Evolutionary conservation across 1,140 invertebrate genomes (phyloP).

Genomic region (Pomacea maculata): DNA sequence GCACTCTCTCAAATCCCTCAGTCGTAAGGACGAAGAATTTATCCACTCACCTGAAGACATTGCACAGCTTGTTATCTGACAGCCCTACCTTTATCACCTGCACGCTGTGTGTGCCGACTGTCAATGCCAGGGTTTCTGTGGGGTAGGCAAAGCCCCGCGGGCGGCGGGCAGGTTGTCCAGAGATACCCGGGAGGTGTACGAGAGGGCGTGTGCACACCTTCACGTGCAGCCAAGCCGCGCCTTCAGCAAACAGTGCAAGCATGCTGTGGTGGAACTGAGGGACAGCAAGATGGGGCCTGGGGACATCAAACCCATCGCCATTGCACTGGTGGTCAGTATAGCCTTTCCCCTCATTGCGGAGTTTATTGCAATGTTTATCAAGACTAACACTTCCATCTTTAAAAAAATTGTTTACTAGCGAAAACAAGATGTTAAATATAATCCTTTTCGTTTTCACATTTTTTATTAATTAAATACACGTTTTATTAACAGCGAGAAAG

Average conservation of each 20-base stretch:
- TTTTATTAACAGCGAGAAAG: conserved; percentile 39
- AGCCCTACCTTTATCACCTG: too few relatives aligned
- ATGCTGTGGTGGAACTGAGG: conserved; percentile 27
- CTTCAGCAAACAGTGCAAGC: conserved; percentile 37
- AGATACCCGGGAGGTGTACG: conserved; percentile 16
- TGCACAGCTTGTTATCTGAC: too few relatives aligned
- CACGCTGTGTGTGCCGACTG: too few relatives aligned
- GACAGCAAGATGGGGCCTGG: conserved; percentile 25
- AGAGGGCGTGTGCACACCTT: conserved; percentile 27
- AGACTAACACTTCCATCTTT: neutral
- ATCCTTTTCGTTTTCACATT: neutral
- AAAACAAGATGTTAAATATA: neutral
- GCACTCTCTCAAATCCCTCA: too few relatives aligned
- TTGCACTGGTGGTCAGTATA: conserved; percentile 40
- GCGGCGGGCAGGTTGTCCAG: neutral
- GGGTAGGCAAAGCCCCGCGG: neutral
- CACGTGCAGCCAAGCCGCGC: conserved; percentile 28
- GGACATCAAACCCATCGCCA: conserved; percentile 43
- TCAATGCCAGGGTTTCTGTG: too few relatives aligned
- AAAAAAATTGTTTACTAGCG: neutral
- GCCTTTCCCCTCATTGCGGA: neutral
- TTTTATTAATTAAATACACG: neutral
- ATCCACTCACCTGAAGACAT: too few relatives aligned
- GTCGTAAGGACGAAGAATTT: too few relatives aligned
- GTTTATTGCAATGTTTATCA: neutral